Evolutionary conservation across 2,888 invertebrate genomes (phyloP).

Genomic region (Bedellia somnulentella): DNA sequence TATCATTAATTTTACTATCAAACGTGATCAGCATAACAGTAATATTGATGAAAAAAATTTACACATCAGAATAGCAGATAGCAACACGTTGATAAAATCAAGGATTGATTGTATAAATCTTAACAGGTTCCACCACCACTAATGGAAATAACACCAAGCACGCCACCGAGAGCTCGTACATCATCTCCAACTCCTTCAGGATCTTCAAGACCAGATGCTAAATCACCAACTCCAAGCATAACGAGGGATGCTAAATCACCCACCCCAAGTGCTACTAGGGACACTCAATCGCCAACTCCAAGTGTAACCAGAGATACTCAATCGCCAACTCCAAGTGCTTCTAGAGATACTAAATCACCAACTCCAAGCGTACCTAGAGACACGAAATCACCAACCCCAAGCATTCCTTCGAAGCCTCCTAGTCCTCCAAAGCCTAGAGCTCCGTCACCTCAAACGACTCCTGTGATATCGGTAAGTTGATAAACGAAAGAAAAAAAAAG

Average conservation of each 20-base stretch:
- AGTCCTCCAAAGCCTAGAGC: slow-evolving; percentile 3
- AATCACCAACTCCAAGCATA: slow-evolving; percentile 9
- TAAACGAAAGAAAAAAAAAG: no score
- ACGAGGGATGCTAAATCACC: slow-evolving; percentile 1
- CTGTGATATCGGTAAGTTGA: no score
- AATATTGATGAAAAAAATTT: no score
- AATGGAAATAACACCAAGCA: slow-evolving; percentile 42
- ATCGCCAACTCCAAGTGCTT: not conserved
- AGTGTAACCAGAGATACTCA: not conserved
- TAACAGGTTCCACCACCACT: slow-evolving; percentile 23
- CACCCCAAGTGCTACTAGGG: slow-evolving; percentile 10
- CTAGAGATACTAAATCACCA: no score
- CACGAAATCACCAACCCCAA: slow-evolving; percentile 12
- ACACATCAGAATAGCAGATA: no score
- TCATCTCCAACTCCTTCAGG: not conserved
- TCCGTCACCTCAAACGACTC: slow-evolving; percentile 1
- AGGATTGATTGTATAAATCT: no score
- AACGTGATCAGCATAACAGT: no score
- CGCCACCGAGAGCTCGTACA: slow-evolving; percentile 15
- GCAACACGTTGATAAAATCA: no score
- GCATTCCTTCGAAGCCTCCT: no score
- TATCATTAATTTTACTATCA: no score
- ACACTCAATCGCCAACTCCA: slow-evolving; percentile 6
- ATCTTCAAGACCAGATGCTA: not conserved
- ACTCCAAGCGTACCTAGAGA: slow-evolving; percentile 2